Evolutionary conservation across 2,888 invertebrate genomes (phyloP).

Genomic region (Lobophora halterata): DNA sequence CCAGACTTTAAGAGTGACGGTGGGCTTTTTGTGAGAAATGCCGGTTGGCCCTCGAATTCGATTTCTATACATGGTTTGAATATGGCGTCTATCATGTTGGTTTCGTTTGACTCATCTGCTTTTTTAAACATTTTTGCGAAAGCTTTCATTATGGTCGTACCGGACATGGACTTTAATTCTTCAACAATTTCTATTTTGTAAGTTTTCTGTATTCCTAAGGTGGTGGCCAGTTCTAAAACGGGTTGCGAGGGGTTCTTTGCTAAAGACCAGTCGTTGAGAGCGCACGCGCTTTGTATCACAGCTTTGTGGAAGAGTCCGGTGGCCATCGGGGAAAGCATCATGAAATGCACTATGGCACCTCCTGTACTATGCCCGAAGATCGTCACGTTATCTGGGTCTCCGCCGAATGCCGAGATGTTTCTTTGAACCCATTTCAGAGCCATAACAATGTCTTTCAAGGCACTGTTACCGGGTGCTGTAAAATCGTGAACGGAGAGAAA

Average conservation of each 20-base stretch:
- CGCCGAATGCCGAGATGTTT: constrained; percentile 67
- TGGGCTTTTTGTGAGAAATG: constrained; percentile 66
- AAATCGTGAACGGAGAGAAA: constrained; percentile 68
- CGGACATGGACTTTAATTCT: constrained; percentile 47
- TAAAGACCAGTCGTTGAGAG: constrained; percentile 65
- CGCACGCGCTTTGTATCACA: constrained; percentile 69
- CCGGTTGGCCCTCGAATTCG: constrained; percentile 66
- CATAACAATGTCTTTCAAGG: constrained; percentile 69
- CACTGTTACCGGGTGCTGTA: constrained; percentile 69
- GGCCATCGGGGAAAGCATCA: constrained; percentile 74
- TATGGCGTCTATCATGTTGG: constrained; percentile 47
- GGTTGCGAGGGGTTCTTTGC: constrained; percentile 55
- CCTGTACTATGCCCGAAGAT: constrained; percentile 73
- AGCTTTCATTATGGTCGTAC: constrained; percentile 49
- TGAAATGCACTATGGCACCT: constrained; percentile 66
- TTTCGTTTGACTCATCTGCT: constrained; percentile 25
- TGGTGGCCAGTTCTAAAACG: constrained; percentile 51
- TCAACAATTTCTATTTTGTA: constrained; percentile 58
- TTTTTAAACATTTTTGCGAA: constrained; percentile 32
- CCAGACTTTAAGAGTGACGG: constrained; percentile 60
- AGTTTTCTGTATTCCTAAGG: constrained; percentile 49
- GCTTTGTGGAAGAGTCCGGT: constrained; percentile 70
- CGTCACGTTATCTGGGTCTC: constrained; percentile 70
- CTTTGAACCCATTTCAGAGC: constrained; percentile 69
- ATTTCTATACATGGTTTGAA: constrained; percentile 70